Base-by-base conservation (phyloP, 2,113 vertebrate species). In the Nymphicus hollandicus region DNA sequence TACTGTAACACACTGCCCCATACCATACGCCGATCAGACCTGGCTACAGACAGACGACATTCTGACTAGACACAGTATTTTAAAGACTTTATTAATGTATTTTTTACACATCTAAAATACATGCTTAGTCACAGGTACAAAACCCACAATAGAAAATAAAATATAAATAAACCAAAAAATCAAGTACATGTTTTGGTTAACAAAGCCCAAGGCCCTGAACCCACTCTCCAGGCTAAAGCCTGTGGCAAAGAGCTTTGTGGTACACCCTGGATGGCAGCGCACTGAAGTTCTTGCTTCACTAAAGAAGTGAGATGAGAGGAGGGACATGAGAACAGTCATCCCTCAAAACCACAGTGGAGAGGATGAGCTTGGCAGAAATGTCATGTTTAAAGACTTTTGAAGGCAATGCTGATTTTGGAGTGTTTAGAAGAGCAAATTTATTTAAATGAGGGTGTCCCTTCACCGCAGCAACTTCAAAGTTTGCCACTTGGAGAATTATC, bases 11-110 rank as follows among this genome's bases (percentile, higher is more conserved):
- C 86, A 77, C 46, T 7, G 63, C 86, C 53, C 91, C 70, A 58
- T 11, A 52, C 49, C 88, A 72, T 33, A 84, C 50, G 69, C 73
- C 82, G 84, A 95, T 93, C 91, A 92, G 92, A 69, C 70, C 88
- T 91, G 78, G 81, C 96, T 96, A 23, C 58, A 91, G 77, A 96
- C 88, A 95, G 92, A 97, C 1, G 2, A 78, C 95, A 82, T 80
- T 60, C 93, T 93, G 80, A 93, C 93, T 92, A 96, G 92, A 93
- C 88, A 68, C 27, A 12, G 69, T 33, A 65, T 95, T 94, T 92
- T 80, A 15, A 92, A 91, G 53, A 31, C 78, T 96, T 97, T 97
- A 97, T 96, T 97, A 92, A 91, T 39, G 25, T 35, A 20, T 20
- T 77, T 89, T 89, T 84, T 69, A 84, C 53, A 94, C 63, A 43